Evolutionary conservation across 2,888 invertebrate genomes (phyloP).

Genomic region (Acronicta leporina): DNA sequence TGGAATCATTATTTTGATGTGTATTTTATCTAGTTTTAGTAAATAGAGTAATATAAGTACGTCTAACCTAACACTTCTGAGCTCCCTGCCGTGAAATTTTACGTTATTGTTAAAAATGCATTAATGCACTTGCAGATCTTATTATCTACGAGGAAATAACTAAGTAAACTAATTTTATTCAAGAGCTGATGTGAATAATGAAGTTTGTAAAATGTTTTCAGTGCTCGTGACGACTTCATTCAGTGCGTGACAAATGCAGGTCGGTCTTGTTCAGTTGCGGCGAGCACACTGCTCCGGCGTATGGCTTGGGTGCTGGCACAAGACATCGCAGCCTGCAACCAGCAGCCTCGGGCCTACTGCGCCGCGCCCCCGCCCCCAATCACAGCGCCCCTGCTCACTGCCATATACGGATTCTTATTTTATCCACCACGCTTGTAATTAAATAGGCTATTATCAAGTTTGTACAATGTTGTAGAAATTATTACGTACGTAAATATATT

Average conservation of each 20-base stretch:
- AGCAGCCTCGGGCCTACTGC: constrained; percentile 76
- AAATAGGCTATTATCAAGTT: not conserved
- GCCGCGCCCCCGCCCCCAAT: constrained; percentile 66
- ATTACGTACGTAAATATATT: no score
- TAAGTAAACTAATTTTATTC: not conserved
- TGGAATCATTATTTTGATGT: no score
- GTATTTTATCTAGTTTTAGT: no score
- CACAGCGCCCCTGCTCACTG: constrained; percentile 71
- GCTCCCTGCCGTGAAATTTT: no score
- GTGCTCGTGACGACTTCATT: constrained; percentile 80
- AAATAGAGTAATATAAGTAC: no score
- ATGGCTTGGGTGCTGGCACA: constrained; percentile 84
- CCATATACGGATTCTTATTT: constrained; percentile 70
- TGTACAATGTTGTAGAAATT: not conserved
- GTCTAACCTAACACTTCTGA: no score
- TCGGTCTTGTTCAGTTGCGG: constrained; percentile 71
- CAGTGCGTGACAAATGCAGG: constrained; percentile 77
- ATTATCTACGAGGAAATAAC: no score
- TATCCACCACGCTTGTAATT: constrained; percentile 69
- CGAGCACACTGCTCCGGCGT: constrained; percentile 73
- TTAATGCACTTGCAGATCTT: no score
- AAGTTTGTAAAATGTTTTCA: constrained; percentile 46
- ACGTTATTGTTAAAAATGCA: no score
- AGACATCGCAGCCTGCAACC: constrained; percentile 79
- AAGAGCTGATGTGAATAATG: not conserved